A percentile compares a stretch with the other conserved stretches of the same genome.
Conservation (phyloP, 2,888 invertebrate species). For the Heliothis peltigera region DNA sequence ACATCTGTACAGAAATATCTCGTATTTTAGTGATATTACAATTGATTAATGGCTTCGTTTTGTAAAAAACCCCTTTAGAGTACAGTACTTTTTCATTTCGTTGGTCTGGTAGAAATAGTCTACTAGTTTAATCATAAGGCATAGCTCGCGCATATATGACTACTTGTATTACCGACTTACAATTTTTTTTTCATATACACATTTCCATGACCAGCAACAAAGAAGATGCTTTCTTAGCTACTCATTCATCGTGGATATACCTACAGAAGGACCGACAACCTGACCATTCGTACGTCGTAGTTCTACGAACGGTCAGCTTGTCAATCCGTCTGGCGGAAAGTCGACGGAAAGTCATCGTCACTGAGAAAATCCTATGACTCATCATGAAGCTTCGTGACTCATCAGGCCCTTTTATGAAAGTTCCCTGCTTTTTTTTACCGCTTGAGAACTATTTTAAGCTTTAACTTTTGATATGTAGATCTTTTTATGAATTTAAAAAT, state of each 20-base stretch:
- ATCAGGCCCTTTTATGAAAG: neutral
- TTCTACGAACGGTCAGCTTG: constrained; percentile 26
- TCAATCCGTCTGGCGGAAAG: constrained; percentile 20
- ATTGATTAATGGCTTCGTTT: too few relatives aligned
- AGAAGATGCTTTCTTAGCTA: neutral
- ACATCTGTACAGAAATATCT: too few relatives aligned
- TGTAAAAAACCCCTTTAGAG: too few relatives aligned
- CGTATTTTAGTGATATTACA: too few relatives aligned
- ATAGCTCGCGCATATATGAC: too few relatives aligned
- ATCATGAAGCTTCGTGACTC: neutral
- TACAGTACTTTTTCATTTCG: too few relatives aligned
- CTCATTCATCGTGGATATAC: neutral
- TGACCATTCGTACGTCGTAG: constrained; percentile 26
- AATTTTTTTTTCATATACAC: neutral
- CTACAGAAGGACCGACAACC: constrained; percentile 22
- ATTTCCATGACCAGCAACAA: neutral
- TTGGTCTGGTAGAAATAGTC: too few relatives aligned
- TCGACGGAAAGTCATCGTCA: constrained; percentile 1
- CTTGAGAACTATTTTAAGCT: neutral
- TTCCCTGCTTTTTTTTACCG: neutral
- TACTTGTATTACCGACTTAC: neutral
- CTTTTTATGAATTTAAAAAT: too few relatives aligned
- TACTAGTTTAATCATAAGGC: neutral
- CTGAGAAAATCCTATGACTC: neutral
- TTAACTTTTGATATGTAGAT: too few relatives aligned